Percentiles rank a stretch among this genome's conserved stretches.
These are phyloP conservation scores for Hyppa rectilinea DNA, from an alignment of 2,888 invertebrate genomes.

Conservation along the genomic window DNA sequence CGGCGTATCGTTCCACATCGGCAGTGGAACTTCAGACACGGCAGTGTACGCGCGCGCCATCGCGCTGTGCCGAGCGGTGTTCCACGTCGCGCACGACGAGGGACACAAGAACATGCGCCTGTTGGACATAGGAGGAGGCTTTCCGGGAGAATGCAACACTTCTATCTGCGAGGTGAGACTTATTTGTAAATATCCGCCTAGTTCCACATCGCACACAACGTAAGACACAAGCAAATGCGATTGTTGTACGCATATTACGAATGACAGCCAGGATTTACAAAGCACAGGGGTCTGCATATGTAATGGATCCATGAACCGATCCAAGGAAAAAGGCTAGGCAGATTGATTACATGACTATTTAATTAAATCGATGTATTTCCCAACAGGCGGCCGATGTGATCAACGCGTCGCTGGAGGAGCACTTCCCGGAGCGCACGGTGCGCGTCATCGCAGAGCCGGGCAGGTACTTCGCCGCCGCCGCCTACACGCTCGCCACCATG, in stretches of 20 bases:
- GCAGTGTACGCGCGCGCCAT: conserved; percentile 96
- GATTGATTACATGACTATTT: no score
- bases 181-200: no score
- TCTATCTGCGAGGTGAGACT: conserved; percentile 93
- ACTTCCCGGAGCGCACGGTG: conserved; percentile 94
- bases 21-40: conserved; percentile 96
- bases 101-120: conserved; percentile 94
- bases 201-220: no score
- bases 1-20: conserved; percentile 98
- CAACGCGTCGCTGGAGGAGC: conserved; percentile 94
- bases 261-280: no score
- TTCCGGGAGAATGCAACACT: conserved; percentile 94
- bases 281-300: no score
- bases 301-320: no score
- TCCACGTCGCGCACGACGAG: conserved; percentile 93
- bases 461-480: conserved; percentile 98
- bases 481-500: conserved; percentile 96
- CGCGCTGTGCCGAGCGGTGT: conserved; percentile 92
- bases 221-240: no score
- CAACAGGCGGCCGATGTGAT: conserved; percentile 94
- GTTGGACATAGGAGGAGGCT: conserved; percentile 98
- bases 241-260: no score
- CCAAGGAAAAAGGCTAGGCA: no score
- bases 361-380: background rate
- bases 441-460: conserved; percentile 99